A percentile compares a stretch with the other conserved stretches of the same genome.
phyloP scores from a whole-genome alignment of 2,113 vertebrate species.

The Cheirogaleus medius region DNA sequence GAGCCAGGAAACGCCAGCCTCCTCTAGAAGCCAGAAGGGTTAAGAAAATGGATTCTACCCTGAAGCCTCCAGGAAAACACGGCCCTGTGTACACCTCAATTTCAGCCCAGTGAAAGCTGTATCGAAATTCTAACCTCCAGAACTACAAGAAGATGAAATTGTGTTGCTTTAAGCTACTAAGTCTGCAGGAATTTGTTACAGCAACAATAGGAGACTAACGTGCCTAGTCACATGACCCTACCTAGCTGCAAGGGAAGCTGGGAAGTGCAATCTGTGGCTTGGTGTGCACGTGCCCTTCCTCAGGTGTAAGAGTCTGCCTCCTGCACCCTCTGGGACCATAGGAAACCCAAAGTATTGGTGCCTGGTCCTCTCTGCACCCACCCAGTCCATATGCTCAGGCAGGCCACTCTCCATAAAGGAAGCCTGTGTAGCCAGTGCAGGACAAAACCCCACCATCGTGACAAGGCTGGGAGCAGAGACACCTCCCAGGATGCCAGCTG shows the following conservation, averaged over 20 bases:
- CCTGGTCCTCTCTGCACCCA: background rate
- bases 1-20: rapidly evolving
- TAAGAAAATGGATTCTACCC: too few relatives aligned
- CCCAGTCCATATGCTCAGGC: too few relatives aligned
- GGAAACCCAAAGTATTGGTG: background rate
- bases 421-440: background rate
- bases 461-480: background rate
- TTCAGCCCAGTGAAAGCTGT: background rate
- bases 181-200: background rate
- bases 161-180: background rate
- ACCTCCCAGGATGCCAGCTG: background rate
- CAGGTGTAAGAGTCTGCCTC: background rate
- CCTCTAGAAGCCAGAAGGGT: background rate
- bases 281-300: background rate
- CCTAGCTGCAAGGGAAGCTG: background rate
- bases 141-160: rapidly evolving
- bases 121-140: background rate
- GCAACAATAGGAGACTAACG: background rate
- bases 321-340: too few relatives aligned
- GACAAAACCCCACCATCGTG: background rate
- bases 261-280: background rate
- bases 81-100: background rate
- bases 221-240: rapidly evolving
- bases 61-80: background rate
- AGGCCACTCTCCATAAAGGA: background rate